Evolutionary conservation across 1,140 invertebrate genomes (phyloP), one percentile per base, ranked within the genome.

Genomic region (Musca domestica): DNA sequence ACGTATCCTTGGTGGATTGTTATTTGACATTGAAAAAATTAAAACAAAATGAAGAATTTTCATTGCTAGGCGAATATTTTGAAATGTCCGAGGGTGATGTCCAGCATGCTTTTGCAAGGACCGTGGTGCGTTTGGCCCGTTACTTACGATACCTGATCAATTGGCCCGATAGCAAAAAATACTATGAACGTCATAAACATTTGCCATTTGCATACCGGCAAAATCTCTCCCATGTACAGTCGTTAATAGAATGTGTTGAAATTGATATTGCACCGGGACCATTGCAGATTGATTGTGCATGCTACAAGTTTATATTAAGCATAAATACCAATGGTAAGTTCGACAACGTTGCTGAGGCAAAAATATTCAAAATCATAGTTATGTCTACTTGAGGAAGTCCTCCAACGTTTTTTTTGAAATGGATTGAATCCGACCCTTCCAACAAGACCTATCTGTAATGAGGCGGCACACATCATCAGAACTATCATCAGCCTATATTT

Each of bases 191-290:
- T 2, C 69, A 79, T 15, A 81, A 81, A 51, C 73, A 81, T 41
- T 70, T 77, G 20, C 77, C 78, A 1, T 64, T 81, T 58, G 72
- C 75, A 3, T 81, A 74, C 34, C 69, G 78, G 1, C 69, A 71
- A 2, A 74, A 73, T 67, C 66, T 81, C 10, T 54, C 80, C 46
- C 76, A 81, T 54, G 74, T 81, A 0, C 76, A 77, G 34, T 81
- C 78, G 14, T 47, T 81, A 30, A 81, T 81, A 48, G 78, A 81
- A 49, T 81, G 76, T 49, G 78, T 81, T 2, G 78, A 81, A 64
- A 81, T 78, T 54, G 76, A 81, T 30, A 69, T 78, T 30, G 46
- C 68, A 10, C 47, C 46, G 41, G 70, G 69, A 14, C 66, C 66
- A 27, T 47, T 76, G 0, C 67, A 73, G 27, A 70, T 76, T 27